Conservation (phyloP, 2,113 vertebrate genomes). For the Phainopepla nitens region DNA sequence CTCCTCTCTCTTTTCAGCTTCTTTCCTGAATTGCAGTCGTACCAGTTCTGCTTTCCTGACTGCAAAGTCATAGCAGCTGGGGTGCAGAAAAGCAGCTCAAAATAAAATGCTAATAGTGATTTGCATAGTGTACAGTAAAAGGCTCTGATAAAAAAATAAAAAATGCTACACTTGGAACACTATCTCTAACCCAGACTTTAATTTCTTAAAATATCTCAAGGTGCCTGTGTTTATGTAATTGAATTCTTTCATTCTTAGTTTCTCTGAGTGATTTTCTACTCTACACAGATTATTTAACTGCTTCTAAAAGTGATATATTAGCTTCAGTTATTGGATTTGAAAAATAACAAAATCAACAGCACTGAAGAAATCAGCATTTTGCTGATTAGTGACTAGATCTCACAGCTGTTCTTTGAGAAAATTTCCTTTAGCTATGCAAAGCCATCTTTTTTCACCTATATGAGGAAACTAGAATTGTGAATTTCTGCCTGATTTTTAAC, state of each 20-base stretch:
- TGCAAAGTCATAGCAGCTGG: neutral
- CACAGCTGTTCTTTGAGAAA: neutral
- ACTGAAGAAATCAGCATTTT: neutral
- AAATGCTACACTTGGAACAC: neutral
- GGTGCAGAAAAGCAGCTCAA: neutral
- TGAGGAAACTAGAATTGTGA: neutral
- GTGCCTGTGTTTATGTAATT: neutral
- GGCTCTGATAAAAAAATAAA: neutral
- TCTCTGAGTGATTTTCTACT: neutral
- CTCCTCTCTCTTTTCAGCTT: neutral
- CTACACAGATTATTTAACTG: neutral
- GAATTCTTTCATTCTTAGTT: neutral
- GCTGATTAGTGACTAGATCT: neutral
- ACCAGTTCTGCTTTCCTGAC: constrained; percentile 1
- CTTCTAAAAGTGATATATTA: neutral
- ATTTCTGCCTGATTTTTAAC: neutral
- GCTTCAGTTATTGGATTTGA: neutral
- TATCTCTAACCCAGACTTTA: neutral
- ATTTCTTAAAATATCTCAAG: neutral
- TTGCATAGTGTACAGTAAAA: neutral
- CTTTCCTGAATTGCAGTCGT: neutral
- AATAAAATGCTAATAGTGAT: neutral
- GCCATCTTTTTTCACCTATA: neutral
- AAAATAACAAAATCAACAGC: neutral
- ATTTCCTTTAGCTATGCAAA: neutral